Conservation (phyloP, 2,888 invertebrate genomes). For the Microdon myrmicae region DNA sequence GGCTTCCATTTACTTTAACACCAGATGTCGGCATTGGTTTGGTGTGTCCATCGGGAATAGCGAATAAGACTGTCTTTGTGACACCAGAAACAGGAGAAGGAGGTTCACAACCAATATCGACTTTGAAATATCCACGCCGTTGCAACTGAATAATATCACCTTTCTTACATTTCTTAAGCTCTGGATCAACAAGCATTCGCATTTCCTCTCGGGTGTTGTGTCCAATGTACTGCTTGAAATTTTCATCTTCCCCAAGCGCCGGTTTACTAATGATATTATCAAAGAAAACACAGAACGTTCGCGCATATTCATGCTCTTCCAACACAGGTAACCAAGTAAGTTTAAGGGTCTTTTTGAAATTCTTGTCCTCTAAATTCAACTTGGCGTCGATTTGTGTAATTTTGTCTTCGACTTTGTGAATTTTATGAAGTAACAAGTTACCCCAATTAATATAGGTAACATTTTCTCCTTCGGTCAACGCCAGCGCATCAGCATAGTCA, state of each 20-base stretch:
- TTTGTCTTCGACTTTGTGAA: constrained; percentile 75
- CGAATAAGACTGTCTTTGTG: constrained; percentile 84
- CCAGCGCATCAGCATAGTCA: constrained; percentile 88
- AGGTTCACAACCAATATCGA: constrained; percentile 81
- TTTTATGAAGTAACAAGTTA: constrained; percentile 86
- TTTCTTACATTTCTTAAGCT: constrained; percentile 80
- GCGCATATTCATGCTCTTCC: constrained; percentile 72
- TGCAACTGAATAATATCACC: constrained; percentile 97
- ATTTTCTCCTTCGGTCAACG: constrained; percentile 87
- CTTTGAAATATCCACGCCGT: constrained; percentile 94
- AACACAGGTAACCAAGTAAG: constrained; percentile 89
- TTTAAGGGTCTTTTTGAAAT: constrained; percentile 97
- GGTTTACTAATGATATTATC: constrained; percentile 96
- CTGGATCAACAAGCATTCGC: constrained; percentile 90
- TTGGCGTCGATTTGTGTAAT: constrained; percentile 81
- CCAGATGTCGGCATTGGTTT: constrained; percentile 77
- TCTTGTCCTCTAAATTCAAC: constrained; percentile 90
- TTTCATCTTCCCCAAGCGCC: constrained; percentile 94
- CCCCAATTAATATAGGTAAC: constrained; percentile 99
- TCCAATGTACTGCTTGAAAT: constrained; percentile 93
- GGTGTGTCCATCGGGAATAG: constrained; percentile 94
- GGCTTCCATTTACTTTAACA: constrained; percentile 63
- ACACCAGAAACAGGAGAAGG: constrained; percentile 76
- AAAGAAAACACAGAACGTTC: constrained; percentile 89
- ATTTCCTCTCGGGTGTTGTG: constrained; percentile 88